Evolutionary conservation across 1,140 invertebrate genomes (phyloP).

Genomic region (Papilio machaon): DNA sequence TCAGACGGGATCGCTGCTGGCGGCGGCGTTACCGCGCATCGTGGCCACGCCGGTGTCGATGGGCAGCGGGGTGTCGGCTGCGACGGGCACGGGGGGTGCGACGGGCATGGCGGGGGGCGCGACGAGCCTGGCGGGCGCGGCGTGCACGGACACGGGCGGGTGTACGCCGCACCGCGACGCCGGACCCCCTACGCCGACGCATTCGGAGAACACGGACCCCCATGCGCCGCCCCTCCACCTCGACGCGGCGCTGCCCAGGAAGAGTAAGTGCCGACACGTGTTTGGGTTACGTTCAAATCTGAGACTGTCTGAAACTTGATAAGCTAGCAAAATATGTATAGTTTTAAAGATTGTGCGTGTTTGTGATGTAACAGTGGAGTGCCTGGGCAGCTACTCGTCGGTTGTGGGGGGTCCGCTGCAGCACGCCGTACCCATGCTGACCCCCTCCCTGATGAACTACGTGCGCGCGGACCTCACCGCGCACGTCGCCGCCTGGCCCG

Average conservation of each 20-base stretch:
- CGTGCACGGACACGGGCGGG: slow-evolving; percentile 53
- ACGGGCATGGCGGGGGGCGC: slow-evolving; percentile 42
- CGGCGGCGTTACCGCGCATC: slow-evolving; percentile 87
- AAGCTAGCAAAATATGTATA: background rate
- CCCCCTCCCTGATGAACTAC: slow-evolving; percentile 95
- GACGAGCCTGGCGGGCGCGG: slow-evolving; percentile 46
- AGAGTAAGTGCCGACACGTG: slow-evolving; percentile 64
- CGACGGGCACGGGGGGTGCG: slow-evolving; percentile 47
- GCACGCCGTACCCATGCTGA: slow-evolving; percentile 86
- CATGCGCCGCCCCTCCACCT: slow-evolving; percentile 72
- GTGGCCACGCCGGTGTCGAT: slow-evolving; percentile 79
- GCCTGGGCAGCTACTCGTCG: slow-evolving; percentile 73
- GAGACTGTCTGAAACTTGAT: no score
- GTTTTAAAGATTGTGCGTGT: background rate
- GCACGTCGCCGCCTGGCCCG: slow-evolving; percentile 96
- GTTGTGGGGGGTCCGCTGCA: slow-evolving; percentile 70
- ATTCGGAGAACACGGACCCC: slow-evolving; percentile 75
- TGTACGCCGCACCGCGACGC: slow-evolving; percentile 71
- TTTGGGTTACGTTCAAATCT: background rate
- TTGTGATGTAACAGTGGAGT: slow-evolving; percentile 62
- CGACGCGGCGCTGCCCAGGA: slow-evolving; percentile 76
- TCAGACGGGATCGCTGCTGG: slow-evolving; percentile 78
- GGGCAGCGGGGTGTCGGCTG: slow-evolving; percentile 52
- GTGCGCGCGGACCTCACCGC: slow-evolving; percentile 94
- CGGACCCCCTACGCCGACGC: slow-evolving; percentile 83